A percentile compares a stretch with the other conserved stretches of the same genome.
phyloP scores from a whole-genome alignment of 2,113 vertebrate genomes.

The Cheilinus undulatus region DNA sequence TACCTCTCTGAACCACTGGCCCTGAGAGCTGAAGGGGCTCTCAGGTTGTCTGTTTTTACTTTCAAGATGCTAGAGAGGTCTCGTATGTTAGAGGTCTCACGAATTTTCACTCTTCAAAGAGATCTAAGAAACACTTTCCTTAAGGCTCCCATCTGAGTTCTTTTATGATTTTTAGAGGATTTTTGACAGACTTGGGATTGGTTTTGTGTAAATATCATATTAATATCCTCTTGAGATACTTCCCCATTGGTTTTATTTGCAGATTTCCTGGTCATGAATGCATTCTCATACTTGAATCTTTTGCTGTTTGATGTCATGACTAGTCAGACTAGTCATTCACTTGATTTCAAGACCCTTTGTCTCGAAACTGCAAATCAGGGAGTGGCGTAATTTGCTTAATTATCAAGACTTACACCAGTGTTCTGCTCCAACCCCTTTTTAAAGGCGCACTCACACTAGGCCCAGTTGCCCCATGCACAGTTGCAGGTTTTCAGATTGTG shows the following conservation, averaged over 20 bases:
- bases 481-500: no score
- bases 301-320: neutral
- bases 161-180: neutral
- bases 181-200: neutral
- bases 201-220: neutral
- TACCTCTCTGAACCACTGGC: slow-evolving; percentile 52
- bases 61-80: slow-evolving; percentile 32
- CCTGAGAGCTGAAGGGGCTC: slow-evolving; percentile 47
- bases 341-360: no score
- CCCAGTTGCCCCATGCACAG: no score
- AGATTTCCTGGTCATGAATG: neutral
- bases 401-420: no score
- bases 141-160: neutral
- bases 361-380: no score
- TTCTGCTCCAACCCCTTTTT: no score
- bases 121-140: slow-evolving; percentile 4
- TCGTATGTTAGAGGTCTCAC: slow-evolving; percentile 17
- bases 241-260: no score
- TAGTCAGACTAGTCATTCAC: no score
- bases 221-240: neutral
- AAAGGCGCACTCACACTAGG: no score
- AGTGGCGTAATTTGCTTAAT: neutral
- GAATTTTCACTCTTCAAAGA: slow-evolving; percentile 6
- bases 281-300: neutral
- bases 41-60: slow-evolving; percentile 40